These are phyloP conservation scores for Lepisosteus osseus DNA, from an alignment of 2,113 vertebrate species.

Conservation along the genomic window DNA sequence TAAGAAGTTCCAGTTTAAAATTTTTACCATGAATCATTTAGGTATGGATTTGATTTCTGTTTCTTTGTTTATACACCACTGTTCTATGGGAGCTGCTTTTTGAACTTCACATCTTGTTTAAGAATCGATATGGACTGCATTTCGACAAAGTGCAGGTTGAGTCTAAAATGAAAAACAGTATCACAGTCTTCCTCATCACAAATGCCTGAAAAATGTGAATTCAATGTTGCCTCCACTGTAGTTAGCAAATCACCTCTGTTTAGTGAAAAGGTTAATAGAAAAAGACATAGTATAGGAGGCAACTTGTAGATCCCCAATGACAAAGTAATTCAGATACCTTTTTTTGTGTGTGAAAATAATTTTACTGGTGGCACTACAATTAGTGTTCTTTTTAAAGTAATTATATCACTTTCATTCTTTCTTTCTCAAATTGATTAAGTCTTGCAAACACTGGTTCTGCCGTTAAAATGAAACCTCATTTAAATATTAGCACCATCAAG, in stretches of 20 bases:
- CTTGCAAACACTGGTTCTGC: constrained; percentile 39
- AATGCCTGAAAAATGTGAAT: constrained; percentile 22
- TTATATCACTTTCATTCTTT: constrained; percentile 48
- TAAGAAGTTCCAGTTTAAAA: constrained; percentile 1
- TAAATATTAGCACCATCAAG: constrained; percentile 54
- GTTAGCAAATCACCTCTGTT: constrained; percentile 25
- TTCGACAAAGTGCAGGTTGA: constrained; percentile 1
- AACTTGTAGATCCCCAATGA: neutral
- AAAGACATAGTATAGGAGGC: too few species aligned
- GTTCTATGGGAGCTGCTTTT: constrained; percentile 4
- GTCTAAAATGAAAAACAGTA: constrained; percentile 11
- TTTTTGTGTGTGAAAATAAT: neutral
- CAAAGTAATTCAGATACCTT: neutral
- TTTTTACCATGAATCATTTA: too few species aligned
- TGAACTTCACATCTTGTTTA: constrained; percentile 22
- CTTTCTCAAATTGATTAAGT: constrained; percentile 32
- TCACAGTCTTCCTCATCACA: constrained; percentile 13
- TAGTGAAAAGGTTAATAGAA: constrained; percentile 1
- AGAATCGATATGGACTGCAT: constrained; percentile 12
- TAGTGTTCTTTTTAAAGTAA: constrained; percentile 48
- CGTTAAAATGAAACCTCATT: constrained; percentile 61
- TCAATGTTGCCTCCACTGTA: constrained; percentile 18
- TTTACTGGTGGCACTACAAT: constrained; percentile 20
- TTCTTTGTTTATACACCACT: neutral
- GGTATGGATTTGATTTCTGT: constrained; percentile 12